Conservation (phyloP, 2,888 invertebrate species). For the Lasioglossum figueresi region DNA sequence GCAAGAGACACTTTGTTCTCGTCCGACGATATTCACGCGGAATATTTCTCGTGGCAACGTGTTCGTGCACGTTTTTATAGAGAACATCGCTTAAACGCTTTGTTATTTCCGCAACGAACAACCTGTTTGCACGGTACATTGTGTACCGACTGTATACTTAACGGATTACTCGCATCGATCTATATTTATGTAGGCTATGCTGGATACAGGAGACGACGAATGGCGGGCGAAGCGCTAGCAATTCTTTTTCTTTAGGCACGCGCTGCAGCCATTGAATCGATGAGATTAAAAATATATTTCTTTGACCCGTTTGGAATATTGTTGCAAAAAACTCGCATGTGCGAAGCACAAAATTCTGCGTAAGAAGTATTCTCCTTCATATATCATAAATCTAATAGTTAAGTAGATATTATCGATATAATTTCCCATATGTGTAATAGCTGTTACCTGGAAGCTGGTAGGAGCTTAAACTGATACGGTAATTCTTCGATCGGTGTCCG, state of each 20-base stretch:
- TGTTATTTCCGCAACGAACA: not conserved
- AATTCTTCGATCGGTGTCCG: no score
- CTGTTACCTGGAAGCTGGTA: no score
- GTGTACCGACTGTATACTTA: not conserved
- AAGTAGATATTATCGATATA: no score
- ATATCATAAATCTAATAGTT: no score
- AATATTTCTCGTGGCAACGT: not conserved
- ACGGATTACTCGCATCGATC: constrained; percentile 21
- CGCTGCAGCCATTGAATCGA: not conserved
- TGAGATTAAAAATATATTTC: not conserved
- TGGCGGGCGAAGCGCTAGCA: no score
- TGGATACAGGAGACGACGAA: not conserved
- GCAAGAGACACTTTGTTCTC: not conserved
- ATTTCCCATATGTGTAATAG: no score
- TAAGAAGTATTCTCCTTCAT: no score
- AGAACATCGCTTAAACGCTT: constrained; percentile 6
- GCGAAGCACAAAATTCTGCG: no score
- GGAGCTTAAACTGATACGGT: no score
- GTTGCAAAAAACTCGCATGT: no score
- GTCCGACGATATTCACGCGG: no score
- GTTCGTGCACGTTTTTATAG: not conserved
- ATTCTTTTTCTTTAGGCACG: not conserved
- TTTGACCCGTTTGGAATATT: no score
- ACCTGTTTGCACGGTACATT: constrained; percentile 20
- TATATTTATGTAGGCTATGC: not conserved